Evolutionary conservation across 1,140 invertebrate genomes (phyloP).

Genomic region (Ceratosolen solmsi): DNA sequence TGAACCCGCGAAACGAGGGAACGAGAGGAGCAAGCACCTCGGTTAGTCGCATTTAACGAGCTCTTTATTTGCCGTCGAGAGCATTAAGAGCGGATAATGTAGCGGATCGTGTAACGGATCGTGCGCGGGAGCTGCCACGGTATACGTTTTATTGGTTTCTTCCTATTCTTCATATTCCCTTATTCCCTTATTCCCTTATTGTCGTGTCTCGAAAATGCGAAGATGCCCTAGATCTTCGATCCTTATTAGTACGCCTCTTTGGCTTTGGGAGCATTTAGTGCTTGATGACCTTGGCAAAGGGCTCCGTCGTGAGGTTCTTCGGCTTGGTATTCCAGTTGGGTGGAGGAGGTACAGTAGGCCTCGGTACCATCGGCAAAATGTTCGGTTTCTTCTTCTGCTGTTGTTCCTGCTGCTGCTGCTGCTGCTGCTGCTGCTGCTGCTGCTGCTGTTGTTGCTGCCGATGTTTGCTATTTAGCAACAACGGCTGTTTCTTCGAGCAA

Average conservation of each 20-base stretch:
- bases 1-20: neutral
- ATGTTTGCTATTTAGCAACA: too few relatives aligned
- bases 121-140: neutral
- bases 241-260: neutral
- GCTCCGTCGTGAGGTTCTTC: slow-evolving; percentile 17
- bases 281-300: slow-evolving; percentile 31
- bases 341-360: slow-evolving; percentile 38
- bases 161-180: neutral
- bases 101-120: neutral
- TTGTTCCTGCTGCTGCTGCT: neutral
- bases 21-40: neutral
- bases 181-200: neutral
- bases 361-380: neutral
- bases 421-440: too few relatives aligned
- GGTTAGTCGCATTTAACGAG: slow-evolving; percentile 12
- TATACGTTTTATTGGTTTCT: neutral
- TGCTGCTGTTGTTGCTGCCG: too few relatives aligned
- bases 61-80: slow-evolving; percentile 1
- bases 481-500: too few relatives aligned
- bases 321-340: neutral
- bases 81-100: slow-evolving; percentile 2
- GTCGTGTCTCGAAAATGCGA: neutral
- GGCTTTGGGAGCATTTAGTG: neutral
- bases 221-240: neutral
- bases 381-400: neutral